Percentiles rank a stretch among this genome's conserved stretches.
Evolutionary conservation across 2,797 vertebrate species (phyloP).

Genomic region (Gymnocypris eckloni): DNA sequence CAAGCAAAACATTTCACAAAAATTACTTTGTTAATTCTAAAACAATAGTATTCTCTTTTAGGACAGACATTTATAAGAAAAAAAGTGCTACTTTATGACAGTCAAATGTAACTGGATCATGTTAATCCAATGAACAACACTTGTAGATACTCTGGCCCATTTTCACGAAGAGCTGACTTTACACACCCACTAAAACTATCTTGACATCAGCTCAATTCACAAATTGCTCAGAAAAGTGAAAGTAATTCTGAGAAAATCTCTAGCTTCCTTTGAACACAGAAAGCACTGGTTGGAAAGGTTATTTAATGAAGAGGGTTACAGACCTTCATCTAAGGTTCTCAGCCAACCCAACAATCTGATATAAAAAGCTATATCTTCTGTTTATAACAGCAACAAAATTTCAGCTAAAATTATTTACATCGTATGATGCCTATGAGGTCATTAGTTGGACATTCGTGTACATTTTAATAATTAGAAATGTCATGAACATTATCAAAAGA

Average conservation of each 20-base stretch:
- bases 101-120: not conserved
- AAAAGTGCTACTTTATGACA: not conserved
- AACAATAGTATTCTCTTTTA: not conserved
- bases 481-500: not conserved
- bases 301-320: not conserved
- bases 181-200: not conserved
- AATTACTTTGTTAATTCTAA: too few relatives aligned
- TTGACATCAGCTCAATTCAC: not conserved
- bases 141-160: not conserved
- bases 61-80: too few relatives aligned
- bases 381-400: not conserved
- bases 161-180: not conserved
- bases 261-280: not conserved
- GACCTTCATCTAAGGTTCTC: not conserved
- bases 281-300: not conserved
- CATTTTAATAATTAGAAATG: not conserved
- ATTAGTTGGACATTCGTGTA: not conserved
- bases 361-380: not conserved
- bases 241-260: not conserved
- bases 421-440: not conserved
- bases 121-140: not conserved
- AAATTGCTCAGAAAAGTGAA: slow-evolving; percentile 11
- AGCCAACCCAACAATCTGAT: not conserved
- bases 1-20: not conserved
- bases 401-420: not conserved